Percentiles rank a stretch among this genome's conserved stretches.
Evolutionary conservation across 2,113 vertebrate species (phyloP).

Genomic region (Ictalurus furcatus): DNA sequence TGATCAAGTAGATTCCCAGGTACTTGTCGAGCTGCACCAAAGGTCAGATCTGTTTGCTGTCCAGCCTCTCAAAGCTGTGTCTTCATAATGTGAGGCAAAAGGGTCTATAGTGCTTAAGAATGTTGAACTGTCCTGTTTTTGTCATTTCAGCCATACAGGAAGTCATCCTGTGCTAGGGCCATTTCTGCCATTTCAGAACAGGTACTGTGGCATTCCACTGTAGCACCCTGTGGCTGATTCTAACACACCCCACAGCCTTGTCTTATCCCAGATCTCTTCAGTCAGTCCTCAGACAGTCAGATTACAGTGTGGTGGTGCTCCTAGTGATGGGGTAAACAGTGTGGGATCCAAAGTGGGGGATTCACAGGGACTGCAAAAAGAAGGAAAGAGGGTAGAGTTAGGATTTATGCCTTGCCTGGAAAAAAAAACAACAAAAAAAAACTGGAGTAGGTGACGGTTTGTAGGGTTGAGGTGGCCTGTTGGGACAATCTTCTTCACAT

Average conservation of each 20-base stretch:
- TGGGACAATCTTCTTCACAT: neutral
- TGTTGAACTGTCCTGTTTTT: no score
- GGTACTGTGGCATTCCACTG: neutral
- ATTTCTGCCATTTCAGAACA: neutral
- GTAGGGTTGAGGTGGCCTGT: neutral
- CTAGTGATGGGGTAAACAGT: neutral
- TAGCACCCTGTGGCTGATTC: neutral
- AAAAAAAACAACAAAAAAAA: neutral
- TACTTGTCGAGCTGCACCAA: neutral
- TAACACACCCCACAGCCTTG: neutral
- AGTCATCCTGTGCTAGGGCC: neutral
- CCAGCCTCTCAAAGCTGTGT: neutral
- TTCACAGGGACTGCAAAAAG: neutral
- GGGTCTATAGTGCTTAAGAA: neutral
- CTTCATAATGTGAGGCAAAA: neutral
- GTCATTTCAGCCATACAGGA: neutral
- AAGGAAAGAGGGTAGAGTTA: neutral
- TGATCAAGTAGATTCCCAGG: neutral
- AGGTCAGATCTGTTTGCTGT: neutral
- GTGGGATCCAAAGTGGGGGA: neutral
- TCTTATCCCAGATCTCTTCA: neutral
- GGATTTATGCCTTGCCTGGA: neutral
- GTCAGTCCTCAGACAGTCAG: neutral
- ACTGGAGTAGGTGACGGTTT: neutral
- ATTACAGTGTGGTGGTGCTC: neutral